Evolutionary conservation across 2,797 vertebrate genomes (phyloP).

Genomic region (Erpetoichthys calabaricus): DNA sequence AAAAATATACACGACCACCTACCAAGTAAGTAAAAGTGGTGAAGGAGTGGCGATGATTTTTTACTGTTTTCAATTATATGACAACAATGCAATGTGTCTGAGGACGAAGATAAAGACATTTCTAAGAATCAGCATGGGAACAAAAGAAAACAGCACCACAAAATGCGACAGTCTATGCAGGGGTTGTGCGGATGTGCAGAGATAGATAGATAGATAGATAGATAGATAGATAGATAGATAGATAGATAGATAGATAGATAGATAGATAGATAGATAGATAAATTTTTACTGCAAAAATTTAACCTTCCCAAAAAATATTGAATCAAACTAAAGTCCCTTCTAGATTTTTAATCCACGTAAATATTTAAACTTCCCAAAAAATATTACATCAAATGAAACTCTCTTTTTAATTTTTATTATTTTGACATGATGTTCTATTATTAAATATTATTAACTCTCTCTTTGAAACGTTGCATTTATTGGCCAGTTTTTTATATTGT

Average conservation of each 20-base stretch:
- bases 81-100: constrained; percentile 22
- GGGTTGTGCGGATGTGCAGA: background rate
- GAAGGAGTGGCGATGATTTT: constrained; percentile 37
- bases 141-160: background rate
- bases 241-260: constrained; percentile 1
- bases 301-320: too few species aligned
- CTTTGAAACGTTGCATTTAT: too few species aligned
- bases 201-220: constrained; percentile 1
- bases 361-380: too few species aligned
- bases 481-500: too few species aligned
- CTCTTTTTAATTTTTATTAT: too few species aligned
- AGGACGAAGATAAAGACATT: background rate
- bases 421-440: too few species aligned
- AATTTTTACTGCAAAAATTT: too few species aligned
- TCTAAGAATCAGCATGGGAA: background rate
- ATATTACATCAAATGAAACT: too few species aligned
- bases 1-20: constrained; percentile 94
- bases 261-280: background rate
- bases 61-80: constrained; percentile 53
- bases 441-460: too few species aligned
- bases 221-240: constrained; percentile 1
- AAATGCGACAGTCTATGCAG: background rate
- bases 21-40: constrained; percentile 58
- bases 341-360: too few species aligned
- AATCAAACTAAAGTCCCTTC: too few species aligned